A percentile compares a stretch with the other conserved stretches of the same genome.
These are phyloP conservation scores for Tricholaema leucomelas DNA, from an alignment of 2,113 vertebrate species.

Conservation along the genomic window DNA sequence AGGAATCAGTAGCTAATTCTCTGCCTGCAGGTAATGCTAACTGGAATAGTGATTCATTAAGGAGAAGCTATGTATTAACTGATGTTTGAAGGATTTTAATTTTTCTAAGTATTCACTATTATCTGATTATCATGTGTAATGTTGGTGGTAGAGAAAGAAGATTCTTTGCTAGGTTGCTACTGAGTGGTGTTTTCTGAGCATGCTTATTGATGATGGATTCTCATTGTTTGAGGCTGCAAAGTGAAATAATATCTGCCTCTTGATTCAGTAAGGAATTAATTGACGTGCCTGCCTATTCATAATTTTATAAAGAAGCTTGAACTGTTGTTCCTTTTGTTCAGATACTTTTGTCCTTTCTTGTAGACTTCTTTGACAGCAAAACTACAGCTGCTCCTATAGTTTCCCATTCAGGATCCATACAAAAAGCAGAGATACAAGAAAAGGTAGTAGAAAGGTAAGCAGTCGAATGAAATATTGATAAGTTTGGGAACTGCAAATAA, in stretches of 20 bases:
- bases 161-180: neutral
- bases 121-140: neutral
- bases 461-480: neutral
- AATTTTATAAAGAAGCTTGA: neutral
- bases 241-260: neutral
- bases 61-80: neutral
- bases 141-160: neutral
- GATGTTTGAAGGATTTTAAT: neutral
- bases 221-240: neutral
- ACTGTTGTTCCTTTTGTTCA: neutral
- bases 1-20: conserved; percentile 11
- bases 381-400: conserved; percentile 75
- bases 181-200: neutral
- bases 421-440: conserved; percentile 85
- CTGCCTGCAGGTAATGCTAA: conserved; percentile 63
- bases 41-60: neutral
- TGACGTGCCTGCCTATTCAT: neutral
- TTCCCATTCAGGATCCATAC: conserved; percentile 90
- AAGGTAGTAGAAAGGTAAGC: conserved; percentile 79
- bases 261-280: neutral
- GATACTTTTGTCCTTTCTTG: neutral
- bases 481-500: neutral
- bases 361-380: conserved; percentile 85
- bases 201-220: neutral
- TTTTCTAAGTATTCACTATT: neutral